Evolutionary conservation across 2,888 invertebrate genomes (phyloP).

Genomic region (Crematogaster levior): DNA sequence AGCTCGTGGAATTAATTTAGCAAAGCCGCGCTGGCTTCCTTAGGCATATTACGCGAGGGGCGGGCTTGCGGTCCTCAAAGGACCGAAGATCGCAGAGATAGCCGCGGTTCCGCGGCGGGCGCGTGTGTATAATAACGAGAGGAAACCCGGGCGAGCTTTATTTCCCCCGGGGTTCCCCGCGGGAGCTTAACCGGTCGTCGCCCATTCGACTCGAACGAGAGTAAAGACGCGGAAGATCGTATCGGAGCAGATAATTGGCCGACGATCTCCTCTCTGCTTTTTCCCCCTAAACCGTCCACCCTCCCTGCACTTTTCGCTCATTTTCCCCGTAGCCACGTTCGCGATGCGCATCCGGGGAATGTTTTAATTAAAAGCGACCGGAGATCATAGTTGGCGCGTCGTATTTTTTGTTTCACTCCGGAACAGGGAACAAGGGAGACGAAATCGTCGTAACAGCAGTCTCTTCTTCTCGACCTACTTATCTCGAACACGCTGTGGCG

Average conservation of each 20-base stretch:
- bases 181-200: conserved; percentile 53
- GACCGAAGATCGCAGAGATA: conserved; percentile 58
- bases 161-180: conserved; percentile 83
- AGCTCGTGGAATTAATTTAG: conserved; percentile 68
- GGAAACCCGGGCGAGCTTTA: conserved; percentile 83
- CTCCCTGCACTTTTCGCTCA: conserved; percentile 30
- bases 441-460: background rate
- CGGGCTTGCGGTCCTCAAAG: conserved; percentile 43
- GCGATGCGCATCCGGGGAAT: conserved; percentile 70
- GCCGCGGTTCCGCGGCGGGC: conserved; percentile 58
- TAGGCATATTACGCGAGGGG: conserved; percentile 50
- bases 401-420: conserved; percentile 24
- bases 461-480: conserved; percentile 16
- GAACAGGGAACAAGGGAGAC: conserved; percentile 2
- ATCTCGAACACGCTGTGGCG: background rate
- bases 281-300: conserved; percentile 34
- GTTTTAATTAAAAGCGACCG: conserved; percentile 80
- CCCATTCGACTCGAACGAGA: conserved; percentile 52
- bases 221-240: conserved; percentile 66
- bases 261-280: conserved; percentile 79
- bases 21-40: conserved; percentile 68
- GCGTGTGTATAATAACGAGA: conserved; percentile 84
- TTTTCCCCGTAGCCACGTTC: conserved; percentile 16
- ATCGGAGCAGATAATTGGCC: conserved; percentile 84
- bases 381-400: conserved; percentile 32